Percentiles rank a stretch among this genome's conserved stretches.
Evolutionary conservation across 2,113 vertebrate genomes (phyloP).

Genomic region (Struthidea cinerea): DNA sequence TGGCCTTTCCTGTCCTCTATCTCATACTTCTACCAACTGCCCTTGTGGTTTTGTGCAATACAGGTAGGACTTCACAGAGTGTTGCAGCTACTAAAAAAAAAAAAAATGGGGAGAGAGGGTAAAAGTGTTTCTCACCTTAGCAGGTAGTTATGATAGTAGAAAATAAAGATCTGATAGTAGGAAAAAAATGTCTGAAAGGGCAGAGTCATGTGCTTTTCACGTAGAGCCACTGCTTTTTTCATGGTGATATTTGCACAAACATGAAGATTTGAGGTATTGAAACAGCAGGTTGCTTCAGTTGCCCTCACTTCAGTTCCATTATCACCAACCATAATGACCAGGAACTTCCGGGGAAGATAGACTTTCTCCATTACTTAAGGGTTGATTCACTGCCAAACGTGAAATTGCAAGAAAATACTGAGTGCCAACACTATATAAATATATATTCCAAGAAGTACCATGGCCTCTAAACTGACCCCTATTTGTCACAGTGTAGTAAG

Average conservation of each 20-base stretch:
- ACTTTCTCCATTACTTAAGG: neutral
- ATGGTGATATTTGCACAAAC: neutral
- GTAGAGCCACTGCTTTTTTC: neutral
- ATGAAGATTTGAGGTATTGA: neutral
- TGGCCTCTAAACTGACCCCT: neutral
- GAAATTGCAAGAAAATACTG: neutral
- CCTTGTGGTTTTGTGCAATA: neutral
- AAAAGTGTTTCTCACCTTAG: neutral
- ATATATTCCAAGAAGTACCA: neutral
- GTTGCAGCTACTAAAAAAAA: neutral
- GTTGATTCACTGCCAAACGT: neutral
- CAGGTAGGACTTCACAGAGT: neutral
- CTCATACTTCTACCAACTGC: neutral
- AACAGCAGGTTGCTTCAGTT: neutral
- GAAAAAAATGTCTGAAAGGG: neutral
- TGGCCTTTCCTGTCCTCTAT: neutral
- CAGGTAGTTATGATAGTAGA: neutral
- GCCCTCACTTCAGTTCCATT: neutral
- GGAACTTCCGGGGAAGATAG: neutral
- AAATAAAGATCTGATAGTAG: neutral
- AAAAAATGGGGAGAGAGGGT: accelerated
- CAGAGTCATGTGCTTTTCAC: neutral
- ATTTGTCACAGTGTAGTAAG: neutral
- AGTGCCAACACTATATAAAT: neutral
- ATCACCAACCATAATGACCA: neutral